Evolutionary conservation across 2,113 vertebrate genomes (phyloP).

Genomic region (Chlorocebus sabaeus): DNA sequence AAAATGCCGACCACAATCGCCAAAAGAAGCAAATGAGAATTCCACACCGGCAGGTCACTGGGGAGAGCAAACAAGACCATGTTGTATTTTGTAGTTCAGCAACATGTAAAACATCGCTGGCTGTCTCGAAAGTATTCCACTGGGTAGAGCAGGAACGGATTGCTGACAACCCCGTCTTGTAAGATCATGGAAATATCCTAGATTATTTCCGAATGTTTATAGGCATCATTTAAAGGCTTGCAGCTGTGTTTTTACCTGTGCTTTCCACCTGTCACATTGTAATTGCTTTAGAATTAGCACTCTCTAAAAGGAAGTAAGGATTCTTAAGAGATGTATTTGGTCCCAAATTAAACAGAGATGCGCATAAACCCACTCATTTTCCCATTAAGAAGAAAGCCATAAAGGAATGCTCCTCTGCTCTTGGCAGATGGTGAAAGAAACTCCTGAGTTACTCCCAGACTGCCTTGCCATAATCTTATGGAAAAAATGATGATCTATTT

Average conservation of each 20-base stretch:
- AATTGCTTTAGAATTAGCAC: slow-evolving; percentile 47
- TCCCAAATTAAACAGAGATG: slow-evolving; percentile 37
- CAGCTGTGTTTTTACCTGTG: slow-evolving; percentile 37
- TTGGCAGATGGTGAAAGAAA: slow-evolving; percentile 51
- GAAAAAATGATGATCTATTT: slow-evolving; percentile 7
- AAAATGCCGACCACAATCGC: neutral
- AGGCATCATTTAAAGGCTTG: neutral
- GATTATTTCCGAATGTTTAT: slow-evolving; percentile 31
- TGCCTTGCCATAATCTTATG: slow-evolving; percentile 36
- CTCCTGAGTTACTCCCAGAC: slow-evolving; percentile 48
- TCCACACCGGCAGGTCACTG: neutral
- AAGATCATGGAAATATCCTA: neutral
- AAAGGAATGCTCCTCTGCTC: slow-evolving; percentile 6
- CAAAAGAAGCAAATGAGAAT: neutral
- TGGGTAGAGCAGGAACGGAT: neutral
- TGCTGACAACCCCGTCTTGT: slow-evolving; percentile 28
- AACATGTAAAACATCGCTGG: neutral
- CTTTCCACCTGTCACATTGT: slow-evolving; percentile 30
- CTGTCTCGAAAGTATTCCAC: neutral
- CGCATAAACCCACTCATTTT: slow-evolving; percentile 53
- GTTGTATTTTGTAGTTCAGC: slow-evolving; percentile 18
- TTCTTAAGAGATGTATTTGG: slow-evolving; percentile 57
- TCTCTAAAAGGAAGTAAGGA: slow-evolving; percentile 35
- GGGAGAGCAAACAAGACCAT: neutral
- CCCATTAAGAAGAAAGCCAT: slow-evolving; percentile 49